phyloP scores from a whole-genome alignment of 1,140 invertebrate species.

The Drosophila sturtevanti region DNA sequence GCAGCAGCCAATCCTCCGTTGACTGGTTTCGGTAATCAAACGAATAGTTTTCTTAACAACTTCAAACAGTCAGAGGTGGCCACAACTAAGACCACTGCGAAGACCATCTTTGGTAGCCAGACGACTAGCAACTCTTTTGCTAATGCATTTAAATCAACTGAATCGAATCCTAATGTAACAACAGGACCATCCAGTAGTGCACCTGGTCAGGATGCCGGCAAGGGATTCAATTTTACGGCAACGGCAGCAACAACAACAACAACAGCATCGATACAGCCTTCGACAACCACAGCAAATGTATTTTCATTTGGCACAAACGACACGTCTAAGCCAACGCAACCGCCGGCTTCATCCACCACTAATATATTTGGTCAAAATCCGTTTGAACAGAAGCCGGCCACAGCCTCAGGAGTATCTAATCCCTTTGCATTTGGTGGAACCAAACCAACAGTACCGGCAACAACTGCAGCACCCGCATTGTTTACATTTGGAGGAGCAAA shows the following conservation, averaged over 20 bases:
- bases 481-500: slow-evolving; percentile 35
- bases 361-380: slow-evolving; percentile 25
- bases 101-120: not conserved
- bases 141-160: not conserved
- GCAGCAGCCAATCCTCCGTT: not conserved
- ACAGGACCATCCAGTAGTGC: too few relatives aligned
- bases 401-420: not conserved
- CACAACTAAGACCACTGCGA: not conserved
- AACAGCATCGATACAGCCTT: not conserved
- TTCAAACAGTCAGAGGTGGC: not conserved
- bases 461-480: not conserved
- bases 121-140: not conserved
- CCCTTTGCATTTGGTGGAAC: slow-evolving; percentile 36
- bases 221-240: not conserved
- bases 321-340: not conserved
- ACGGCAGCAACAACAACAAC: not conserved
- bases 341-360: not conserved
- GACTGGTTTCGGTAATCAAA: not conserved
- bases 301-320: not conserved
- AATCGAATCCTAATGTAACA: not conserved
- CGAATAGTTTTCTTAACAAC: not conserved
- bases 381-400: not conserved
- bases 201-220: not conserved
- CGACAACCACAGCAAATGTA: not conserved
- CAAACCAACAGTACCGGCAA: not conserved